Conservation (phyloP, 1,140 invertebrate species). For the Heliconius eleuchia region DNA sequence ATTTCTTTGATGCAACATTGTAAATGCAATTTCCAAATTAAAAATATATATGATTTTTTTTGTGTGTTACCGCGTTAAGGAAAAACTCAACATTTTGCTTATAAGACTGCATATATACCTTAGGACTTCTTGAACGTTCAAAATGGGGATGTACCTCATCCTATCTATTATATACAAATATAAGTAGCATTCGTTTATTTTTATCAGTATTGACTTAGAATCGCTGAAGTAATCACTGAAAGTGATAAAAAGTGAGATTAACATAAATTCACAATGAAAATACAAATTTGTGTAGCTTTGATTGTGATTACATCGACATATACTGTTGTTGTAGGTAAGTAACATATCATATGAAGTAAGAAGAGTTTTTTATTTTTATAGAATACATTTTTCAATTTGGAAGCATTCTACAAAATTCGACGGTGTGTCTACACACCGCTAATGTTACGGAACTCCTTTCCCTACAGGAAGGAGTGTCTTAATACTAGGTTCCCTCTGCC, state of each 20-base stretch:
- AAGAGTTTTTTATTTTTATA: neutral
- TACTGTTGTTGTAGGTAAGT: neutral
- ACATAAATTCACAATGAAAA: slow-evolving; percentile 1
- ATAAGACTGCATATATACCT: neutral
- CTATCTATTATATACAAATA: slow-evolving; percentile 19
- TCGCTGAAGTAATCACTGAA: neutral
- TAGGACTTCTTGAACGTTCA: neutral
- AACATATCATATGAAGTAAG: neutral
- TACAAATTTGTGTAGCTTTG: neutral
- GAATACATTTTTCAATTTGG: neutral
- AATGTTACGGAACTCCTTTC: too few species aligned
- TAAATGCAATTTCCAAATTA: too few species aligned
- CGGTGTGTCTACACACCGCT: too few species aligned
- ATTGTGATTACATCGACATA: neutral
- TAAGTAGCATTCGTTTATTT: neutral
- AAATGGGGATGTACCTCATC: slow-evolving; percentile 22
- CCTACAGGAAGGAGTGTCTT: too few species aligned
- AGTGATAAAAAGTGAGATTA: neutral
- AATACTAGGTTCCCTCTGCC: too few species aligned
- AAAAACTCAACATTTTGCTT: neutral
- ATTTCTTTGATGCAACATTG: too few species aligned
- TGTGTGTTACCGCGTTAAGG: neutral
- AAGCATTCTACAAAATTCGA: too few species aligned
- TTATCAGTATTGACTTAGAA: slow-evolving; percentile 18
- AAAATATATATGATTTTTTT: neutral